Base-by-base conservation (phyloP, 2,113 vertebrate genomes). In the Passer montanus region DNA sequence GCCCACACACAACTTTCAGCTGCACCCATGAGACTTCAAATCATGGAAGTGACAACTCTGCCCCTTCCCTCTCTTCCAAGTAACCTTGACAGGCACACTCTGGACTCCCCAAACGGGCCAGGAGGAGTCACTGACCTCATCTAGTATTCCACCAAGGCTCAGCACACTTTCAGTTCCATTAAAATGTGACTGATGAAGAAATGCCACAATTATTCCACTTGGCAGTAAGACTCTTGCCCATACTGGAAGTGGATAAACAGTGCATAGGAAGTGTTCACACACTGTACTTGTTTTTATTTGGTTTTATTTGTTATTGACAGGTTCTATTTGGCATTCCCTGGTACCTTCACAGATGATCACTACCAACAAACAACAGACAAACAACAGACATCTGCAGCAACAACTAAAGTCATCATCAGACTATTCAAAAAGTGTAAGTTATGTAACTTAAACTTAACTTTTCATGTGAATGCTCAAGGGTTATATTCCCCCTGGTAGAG, bases 221-320 rank as follows among this genome's bases (percentile, higher is more conserved):
- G 30, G 46, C 37, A 55, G 23, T 2, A 28, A 12, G 26, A 31
- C 13, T 37, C 30, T 26, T 53, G 19, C 37, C 17, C 52, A 21
- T 7, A 11, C 10, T 58, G n/a, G 31, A 63, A 84, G 23, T 9
- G 15, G 44, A 60, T 62, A 4, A 35, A 22, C 5, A 76, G 16
- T 10, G 2, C 27, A 52, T 0, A 15, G 10, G 26, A 76, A 23
- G 7, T 0, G 1, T 12, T 87, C 24, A 28, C 3, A 13, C 20
- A 17, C 19, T 17, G 35, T 5, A 2, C 15, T 23, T 59, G 3
- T 30, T 49, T 49, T 52, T 28, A 52, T 28, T 28, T 52, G 50
- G 49, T 50, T 58, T 10, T 35, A 58, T 35, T 58, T 58, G 6
- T 58, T 58, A 58, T 58, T 58, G 60, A n/a, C 17, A 53, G 22